Percentiles rank a stretch among this genome's conserved stretches.
phyloP scores from a whole-genome alignment of 2,888 invertebrate species.

The Mythimna albipuncta region DNA sequence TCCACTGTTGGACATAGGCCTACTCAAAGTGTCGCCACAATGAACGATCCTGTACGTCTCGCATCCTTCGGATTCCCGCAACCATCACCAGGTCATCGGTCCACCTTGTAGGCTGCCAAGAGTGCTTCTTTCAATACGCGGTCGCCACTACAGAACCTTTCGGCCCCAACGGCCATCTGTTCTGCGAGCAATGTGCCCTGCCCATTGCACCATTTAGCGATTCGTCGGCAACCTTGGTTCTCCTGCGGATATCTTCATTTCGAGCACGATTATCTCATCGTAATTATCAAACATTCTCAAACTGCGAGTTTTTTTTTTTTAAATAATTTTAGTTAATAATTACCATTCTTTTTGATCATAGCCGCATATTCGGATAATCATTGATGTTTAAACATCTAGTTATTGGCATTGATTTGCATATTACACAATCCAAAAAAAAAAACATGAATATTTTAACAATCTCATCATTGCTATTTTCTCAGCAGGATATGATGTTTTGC shows the following conservation, averaged over 20 bases:
- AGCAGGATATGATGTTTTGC: slow-evolving; percentile 44
- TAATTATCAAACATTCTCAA: background rate
- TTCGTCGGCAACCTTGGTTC: no score
- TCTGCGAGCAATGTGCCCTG: no score
- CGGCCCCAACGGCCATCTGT: no score
- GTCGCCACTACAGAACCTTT: no score
- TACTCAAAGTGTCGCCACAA: no score
- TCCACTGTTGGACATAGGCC: no score
- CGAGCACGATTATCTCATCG: slow-evolving; percentile 8
- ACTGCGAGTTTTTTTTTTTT: background rate
- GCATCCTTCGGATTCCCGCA: no score
- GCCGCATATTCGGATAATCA: slow-evolving; percentile 1
- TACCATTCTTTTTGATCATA: slow-evolving; percentile 15
- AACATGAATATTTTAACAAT: slow-evolving; percentile 36
- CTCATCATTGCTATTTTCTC: slow-evolving; percentile 43
- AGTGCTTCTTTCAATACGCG: no score
- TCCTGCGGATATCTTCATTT: background rate
- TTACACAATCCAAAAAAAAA: slow-evolving; percentile 14
- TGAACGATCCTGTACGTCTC: no score
- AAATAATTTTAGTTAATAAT: slow-evolving; percentile 18
- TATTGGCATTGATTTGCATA: slow-evolving; percentile 31
- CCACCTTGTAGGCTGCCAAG: no score
- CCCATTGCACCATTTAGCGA: no score
- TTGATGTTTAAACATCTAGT: slow-evolving; percentile 6
- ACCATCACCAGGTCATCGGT: no score